Percentiles rank a stretch among this genome's conserved stretches.
phyloP scores from a whole-genome alignment of 2,797 vertebrate genomes.

The Meda fulgida region DNA sequence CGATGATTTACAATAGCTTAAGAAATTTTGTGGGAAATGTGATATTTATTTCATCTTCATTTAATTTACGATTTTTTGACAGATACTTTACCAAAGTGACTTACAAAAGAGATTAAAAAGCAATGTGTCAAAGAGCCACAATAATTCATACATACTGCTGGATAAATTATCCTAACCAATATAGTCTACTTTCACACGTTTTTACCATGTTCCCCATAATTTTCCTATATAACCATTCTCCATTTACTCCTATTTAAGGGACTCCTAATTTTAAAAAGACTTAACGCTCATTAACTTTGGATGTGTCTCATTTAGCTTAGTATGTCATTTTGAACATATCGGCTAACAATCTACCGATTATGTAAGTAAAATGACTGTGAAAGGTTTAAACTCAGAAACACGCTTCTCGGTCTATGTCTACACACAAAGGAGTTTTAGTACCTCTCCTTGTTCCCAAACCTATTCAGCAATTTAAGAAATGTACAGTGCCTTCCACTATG shows the following conservation, averaged over 20 bases:
- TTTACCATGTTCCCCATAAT: neutral
- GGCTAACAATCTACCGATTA: constrained; percentile 14
- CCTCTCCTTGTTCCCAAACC: neutral
- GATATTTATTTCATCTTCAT: neutral
- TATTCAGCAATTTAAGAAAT: neutral
- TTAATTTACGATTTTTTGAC: neutral
- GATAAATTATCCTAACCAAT: neutral
- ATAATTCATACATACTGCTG: neutral
- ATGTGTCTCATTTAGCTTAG: constrained; percentile 10
- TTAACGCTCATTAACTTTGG: neutral
- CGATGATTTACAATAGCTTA: neutral
- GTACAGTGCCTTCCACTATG: no score
- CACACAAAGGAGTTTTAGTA: neutral
- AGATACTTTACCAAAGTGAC: neutral
- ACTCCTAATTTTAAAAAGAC: constrained; percentile 17
- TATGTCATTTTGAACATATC: neutral
- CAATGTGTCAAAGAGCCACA: neutral
- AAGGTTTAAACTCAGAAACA: neutral
- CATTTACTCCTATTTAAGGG: neutral
- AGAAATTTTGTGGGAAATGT: neutral
- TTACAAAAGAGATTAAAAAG: neutral
- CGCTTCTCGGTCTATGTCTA: neutral
- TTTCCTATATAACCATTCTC: neutral
- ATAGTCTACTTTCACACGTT: neutral
- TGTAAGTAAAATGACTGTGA: constrained; percentile 15